Base-by-base conservation (phyloP, 2,113 vertebrate species). In the Petrocephalus zakoni region DNA sequence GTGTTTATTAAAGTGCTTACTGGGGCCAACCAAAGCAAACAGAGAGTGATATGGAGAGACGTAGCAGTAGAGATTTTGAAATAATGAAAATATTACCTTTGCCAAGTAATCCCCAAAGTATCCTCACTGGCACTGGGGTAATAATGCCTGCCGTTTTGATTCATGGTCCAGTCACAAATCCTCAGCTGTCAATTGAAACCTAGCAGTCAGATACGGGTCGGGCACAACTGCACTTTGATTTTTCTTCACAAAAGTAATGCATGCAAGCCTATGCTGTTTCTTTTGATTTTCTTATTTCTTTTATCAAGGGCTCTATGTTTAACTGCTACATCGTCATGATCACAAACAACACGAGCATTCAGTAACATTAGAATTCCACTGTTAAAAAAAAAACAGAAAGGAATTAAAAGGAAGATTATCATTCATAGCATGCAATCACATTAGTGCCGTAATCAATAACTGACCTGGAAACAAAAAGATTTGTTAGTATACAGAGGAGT, bases 151-250 rank as follows among this genome's bases (percentile, higher is more conserved):
- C 97, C 97, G 98, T 99, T 99, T 98, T 99, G 98, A 98, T 98
- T 99, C 98, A 99, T 97, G 98, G 98, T 99, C 98, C 98, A 99
- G 98, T 99, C 98, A 99, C 98, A 99, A 97, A 99, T 98, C 97
- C 98, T 99, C 97, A 99, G 98, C 98, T 99, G 98, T 99, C 98
- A 99, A 99, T 99, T 97, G 97, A 99, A 99, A 99, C 97, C 98
- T 99, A 98, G 97, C 97, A 95, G 98, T 99, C 98, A 99, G 98
- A 97, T 97, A 98, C 95, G 97, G 97, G 96, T 97, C 94, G 97
- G 98, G 97, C 96, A 99, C 97, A 97, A 97, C 97, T 97, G 93
- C 95, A 97, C 96, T 96, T 97, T 94, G 90, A 94, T 92, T 90
- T 96, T 95, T 97, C 96, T 97, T 97, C 96, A 97, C 97, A 97